These are phyloP conservation scores for Diadophis punctatus DNA, from an alignment of 2,113 vertebrate species.

Conservation along the genomic window DNA sequence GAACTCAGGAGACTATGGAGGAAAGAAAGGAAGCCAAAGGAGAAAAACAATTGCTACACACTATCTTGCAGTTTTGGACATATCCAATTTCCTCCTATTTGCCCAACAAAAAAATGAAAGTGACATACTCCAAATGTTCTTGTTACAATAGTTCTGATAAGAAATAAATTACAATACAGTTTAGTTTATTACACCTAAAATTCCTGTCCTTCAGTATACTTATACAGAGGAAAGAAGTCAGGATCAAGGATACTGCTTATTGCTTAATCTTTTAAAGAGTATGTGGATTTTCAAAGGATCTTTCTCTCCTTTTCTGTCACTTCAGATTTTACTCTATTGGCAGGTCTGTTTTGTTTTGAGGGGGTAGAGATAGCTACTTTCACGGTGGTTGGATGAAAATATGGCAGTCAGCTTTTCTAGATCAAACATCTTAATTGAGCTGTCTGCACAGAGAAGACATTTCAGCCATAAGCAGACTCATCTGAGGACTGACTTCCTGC, in stretches of 20 bases:
- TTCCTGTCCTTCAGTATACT: background rate
- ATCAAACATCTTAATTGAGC: conserved; percentile 37
- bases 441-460: conserved; percentile 8
- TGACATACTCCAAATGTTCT: background rate
- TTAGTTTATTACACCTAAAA: background rate
- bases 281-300: background rate
- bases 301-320: conserved; percentile 12
- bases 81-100: background rate
- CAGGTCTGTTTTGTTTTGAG: conserved; percentile 27
- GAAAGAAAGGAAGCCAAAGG: background rate
- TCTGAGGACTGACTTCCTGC: conserved; percentile 19
- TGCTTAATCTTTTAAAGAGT: background rate
- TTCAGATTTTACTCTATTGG: conserved; percentile 7
- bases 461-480: conserved; percentile 11
- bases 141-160: background rate
- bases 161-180: background rate
- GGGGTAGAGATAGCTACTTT: conserved; percentile 31
- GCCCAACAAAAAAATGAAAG: background rate
- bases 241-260: background rate
- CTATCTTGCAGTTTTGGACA: background rate
- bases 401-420: conserved; percentile 32
- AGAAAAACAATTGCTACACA: background rate
- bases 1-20: background rate
- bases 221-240: background rate
- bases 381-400: conserved; percentile 27